These are phyloP conservation scores for Cettia cetti DNA, from an alignment of 2,113 vertebrate species.

Conservation along the genomic window DNA sequence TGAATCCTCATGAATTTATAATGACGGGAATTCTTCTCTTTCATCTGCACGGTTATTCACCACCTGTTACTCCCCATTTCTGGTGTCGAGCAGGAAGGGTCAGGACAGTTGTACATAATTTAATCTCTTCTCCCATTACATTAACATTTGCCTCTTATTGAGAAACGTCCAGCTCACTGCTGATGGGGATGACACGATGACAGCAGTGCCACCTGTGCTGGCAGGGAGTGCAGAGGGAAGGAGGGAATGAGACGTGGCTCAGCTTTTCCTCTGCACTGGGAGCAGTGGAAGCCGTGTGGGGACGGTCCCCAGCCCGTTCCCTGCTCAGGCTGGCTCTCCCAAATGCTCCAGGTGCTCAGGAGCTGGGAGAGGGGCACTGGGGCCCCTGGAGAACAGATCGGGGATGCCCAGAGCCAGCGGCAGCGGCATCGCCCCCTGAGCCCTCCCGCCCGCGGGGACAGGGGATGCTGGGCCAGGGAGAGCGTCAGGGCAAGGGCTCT, in stretches of 20 bases:
- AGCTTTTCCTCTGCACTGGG: fast-evolving
- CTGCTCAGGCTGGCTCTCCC: background rate
- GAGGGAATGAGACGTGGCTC: fast-evolving
- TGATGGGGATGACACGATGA: fast-evolving
- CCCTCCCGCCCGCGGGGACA: fast-evolving
- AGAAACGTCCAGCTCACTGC: background rate
- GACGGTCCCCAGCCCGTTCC: fast-evolving
- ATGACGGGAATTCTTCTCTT: background rate
- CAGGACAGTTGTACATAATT: background rate
- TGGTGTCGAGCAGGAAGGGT: background rate
- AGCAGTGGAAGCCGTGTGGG: fast-evolving
- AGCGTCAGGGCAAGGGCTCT: fast-evolving
- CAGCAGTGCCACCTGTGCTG: background rate
- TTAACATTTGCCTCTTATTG: background rate
- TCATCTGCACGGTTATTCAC: background rate
- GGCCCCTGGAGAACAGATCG: background rate
- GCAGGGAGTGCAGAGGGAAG: background rate
- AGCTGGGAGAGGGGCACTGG: fast-evolving
- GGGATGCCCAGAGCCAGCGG: fast-evolving
- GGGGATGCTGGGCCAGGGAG: fast-evolving
- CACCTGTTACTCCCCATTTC: background rate
- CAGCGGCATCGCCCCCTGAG: fast-evolving
- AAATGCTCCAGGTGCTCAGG: fast-evolving
- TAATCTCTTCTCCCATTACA: background rate
- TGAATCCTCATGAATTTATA: conserved; percentile 2